Percentiles rank a stretch among this genome's conserved stretches.
Evolutionary conservation across 2,888 invertebrate genomes (phyloP).

Genomic region (Listrodromus nycthemerus): DNA sequence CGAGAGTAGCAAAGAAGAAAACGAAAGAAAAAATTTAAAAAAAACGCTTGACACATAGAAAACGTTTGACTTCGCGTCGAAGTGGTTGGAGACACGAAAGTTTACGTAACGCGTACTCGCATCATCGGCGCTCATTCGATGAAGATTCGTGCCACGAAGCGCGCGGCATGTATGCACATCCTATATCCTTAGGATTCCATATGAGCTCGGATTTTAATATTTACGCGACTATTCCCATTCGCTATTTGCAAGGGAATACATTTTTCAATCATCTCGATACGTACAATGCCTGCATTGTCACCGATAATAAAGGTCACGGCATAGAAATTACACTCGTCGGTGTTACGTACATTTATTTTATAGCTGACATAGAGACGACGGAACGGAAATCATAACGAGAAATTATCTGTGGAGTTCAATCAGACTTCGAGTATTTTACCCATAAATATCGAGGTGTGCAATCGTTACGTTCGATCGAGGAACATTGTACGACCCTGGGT

Average conservation of each 20-base stretch:
- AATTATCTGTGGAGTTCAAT: not conserved
- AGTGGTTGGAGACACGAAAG: constrained; percentile 1
- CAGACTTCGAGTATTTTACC: not conserved
- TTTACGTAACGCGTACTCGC: constrained; percentile 56
- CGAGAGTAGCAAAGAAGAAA: not conserved
- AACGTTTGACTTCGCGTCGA: constrained; percentile 48
- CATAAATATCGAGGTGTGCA: not conserved
- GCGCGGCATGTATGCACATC: not conserved
- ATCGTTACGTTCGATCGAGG: constrained; percentile 55
- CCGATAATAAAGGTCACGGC: not conserved
- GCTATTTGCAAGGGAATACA: not conserved
- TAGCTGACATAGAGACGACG: not conserved
- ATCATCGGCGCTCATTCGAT: constrained; percentile 27
- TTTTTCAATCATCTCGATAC: not conserved
- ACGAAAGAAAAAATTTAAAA: not conserved
- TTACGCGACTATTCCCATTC: constrained; percentile 2
- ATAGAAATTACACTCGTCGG: not conserved
- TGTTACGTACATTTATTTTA: not conserved
- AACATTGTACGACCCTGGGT: constrained; percentile 28
- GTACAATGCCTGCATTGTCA: not conserved
- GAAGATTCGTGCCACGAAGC: not conserved
- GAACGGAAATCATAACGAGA: not conserved
- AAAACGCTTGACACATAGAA: constrained; percentile 43
- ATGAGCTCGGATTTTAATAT: not conserved
- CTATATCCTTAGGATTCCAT: not conserved